Evolutionary conservation across 2,888 invertebrate species (phyloP).

Genomic region (Petrolisthes manimaculis): DNA sequence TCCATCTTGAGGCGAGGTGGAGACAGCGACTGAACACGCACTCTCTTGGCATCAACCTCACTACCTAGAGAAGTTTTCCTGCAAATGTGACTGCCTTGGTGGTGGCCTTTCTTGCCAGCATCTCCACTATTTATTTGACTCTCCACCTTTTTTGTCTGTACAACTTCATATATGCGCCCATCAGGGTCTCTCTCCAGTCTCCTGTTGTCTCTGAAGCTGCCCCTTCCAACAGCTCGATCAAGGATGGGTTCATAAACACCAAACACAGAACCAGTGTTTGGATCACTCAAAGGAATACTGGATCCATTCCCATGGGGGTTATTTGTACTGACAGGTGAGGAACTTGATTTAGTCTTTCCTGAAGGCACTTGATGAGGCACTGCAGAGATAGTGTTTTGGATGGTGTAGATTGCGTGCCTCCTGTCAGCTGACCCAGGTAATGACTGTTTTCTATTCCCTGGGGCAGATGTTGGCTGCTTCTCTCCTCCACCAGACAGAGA

Average conservation of each 20-base stretch:
- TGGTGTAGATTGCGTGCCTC: constrained; percentile 63
- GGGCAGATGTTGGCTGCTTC: constrained; percentile 23
- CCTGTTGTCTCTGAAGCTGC: constrained; percentile 46
- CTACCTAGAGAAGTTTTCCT: constrained; percentile 48
- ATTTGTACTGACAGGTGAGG: constrained; percentile 53
- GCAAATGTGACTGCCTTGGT: constrained; percentile 27
- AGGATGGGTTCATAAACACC: constrained; percentile 59
- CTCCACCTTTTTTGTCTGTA: constrained; percentile 52
- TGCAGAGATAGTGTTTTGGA: constrained; percentile 49
- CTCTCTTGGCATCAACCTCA: constrained; percentile 52
- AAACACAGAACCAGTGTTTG: constrained; percentile 45
- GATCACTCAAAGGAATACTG: neutral
- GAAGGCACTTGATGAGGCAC: constrained; percentile 61
- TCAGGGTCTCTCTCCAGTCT: constrained; percentile 50
- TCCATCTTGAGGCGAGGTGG: constrained; percentile 49
- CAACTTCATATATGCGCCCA: constrained; percentile 62
- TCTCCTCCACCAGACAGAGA: constrained; percentile 41
- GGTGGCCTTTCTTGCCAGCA: constrained; percentile 28
- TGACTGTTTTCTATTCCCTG: constrained; percentile 48
- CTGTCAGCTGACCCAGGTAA: constrained; percentile 57
- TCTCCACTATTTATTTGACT: constrained; percentile 41
- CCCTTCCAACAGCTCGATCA: constrained; percentile 49
- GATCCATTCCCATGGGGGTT: constrained; percentile 9
- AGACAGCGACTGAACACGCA: constrained; percentile 56
- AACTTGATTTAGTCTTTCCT: constrained; percentile 39